Base-by-base conservation (phyloP, 2,888 invertebrate species). In the Lasioglossum malachurum region DNA sequence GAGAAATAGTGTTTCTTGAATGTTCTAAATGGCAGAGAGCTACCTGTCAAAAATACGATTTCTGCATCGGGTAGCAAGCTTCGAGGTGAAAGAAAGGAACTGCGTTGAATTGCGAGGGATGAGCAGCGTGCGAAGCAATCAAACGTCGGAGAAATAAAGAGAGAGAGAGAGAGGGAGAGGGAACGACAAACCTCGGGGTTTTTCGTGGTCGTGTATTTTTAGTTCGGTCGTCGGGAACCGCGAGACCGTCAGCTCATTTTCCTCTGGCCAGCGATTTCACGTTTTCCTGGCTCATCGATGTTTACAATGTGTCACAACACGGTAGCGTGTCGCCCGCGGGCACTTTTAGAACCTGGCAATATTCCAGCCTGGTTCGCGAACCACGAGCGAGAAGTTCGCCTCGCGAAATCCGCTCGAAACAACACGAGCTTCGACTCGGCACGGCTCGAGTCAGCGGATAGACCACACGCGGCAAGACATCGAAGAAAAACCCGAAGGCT, bases 271-370 rank as follows among this genome's bases (percentile, higher is more conserved):
- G 73, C 69, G 78, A 88, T 89, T 88, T 91, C 82, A 74, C 86
- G 74, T 87, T 84, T 80, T 75, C 49, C 84, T 38, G 86, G 82
- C 88, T 88, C 89, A 89, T 91, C 87, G 88, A 87, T 92, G 87
- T 91, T 91, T 91, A 91, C 91, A 89, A 91, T 89, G 86, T 91
- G 91, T 91, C 91, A 91, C 86, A 87, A 88, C 81, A 87, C 81
- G 53, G 69, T 71, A 75, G 79, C 79, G 89, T 86, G 87, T 88
- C 89, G 83, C 86, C 86, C 84, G 78, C 67, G 80, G 73, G 85
- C 87, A 79, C 83, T 89, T 91, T 91, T 91, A 91, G 91, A 91
- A 82, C 67, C 79, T 91, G 91, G 91, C 89, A 71, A 10, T 14
- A 19, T 19, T 79, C 87, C 87, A 88, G 78, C 0, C 64, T 16